Conservation (phyloP, 2,888 invertebrate genomes). For the Drosophila lutescens region DNA sequence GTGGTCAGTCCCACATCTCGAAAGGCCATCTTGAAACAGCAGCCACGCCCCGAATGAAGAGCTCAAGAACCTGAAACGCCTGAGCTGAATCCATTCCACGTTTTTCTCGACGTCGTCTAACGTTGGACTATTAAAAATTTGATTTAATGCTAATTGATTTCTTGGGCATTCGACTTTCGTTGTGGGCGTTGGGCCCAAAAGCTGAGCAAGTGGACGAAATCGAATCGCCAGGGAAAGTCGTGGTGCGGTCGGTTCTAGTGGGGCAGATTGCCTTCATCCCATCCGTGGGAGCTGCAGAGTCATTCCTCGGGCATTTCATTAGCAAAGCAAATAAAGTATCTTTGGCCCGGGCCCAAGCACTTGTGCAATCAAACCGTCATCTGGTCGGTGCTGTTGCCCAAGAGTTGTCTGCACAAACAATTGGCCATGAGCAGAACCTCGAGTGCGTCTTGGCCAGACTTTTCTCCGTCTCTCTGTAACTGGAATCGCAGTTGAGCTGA, state of each 20-base stretch:
- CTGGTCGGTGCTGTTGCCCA: constrained; percentile 12
- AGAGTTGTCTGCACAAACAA: constrained; percentile 23
- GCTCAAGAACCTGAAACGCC: constrained; percentile 8
- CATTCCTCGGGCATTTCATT: constrained; percentile 45
- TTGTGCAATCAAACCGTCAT: constrained; percentile 50
- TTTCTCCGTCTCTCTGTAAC: not conserved
- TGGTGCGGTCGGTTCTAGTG: constrained; percentile 21
- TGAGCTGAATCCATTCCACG: not conserved
- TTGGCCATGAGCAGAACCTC: constrained; percentile 33
- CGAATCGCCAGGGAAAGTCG: constrained; percentile 52
- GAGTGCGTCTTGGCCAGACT: constrained; percentile 22
- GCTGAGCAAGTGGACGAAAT: constrained; percentile 1
- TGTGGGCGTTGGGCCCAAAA: constrained; percentile 51
- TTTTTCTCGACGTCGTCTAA: constrained; percentile 10
- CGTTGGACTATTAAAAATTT: constrained; percentile 52
- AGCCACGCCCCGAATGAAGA: constrained; percentile 8
- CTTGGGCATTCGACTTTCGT: constrained; percentile 31
- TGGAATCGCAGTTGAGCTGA: not conserved
- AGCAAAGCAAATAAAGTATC: constrained; percentile 53
- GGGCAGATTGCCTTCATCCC: constrained; percentile 1
- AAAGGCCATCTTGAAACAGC: constrained; percentile 16
- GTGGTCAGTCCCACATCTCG: constrained; percentile 18
- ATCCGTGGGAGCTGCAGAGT: constrained; percentile 14
- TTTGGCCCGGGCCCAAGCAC: constrained; percentile 30
- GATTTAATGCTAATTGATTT: constrained; percentile 78